Conservation (phyloP, 1,140 invertebrate genomes). For the Laupala kohalensis region DNA sequence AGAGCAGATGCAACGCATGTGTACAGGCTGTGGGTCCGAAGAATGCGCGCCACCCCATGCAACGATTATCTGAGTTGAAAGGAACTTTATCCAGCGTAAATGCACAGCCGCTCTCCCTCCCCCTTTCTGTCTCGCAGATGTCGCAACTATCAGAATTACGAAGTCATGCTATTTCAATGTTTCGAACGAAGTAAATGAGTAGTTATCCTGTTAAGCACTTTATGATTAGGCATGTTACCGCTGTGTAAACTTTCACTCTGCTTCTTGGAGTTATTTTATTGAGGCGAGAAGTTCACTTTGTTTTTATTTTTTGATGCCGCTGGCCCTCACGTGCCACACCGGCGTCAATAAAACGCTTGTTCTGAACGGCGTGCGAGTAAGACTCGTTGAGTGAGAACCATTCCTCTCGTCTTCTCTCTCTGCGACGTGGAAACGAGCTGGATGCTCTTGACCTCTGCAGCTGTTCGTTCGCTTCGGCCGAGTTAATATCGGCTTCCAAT, state of each 20-base stretch:
- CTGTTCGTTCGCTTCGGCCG: no score
- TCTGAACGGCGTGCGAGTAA: neutral
- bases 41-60: neutral
- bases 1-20: no score
- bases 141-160: neutral
- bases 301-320: neutral
- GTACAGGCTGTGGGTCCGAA: neutral
- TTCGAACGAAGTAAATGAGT: neutral
- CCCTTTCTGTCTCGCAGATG: neutral
- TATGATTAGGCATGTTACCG: neutral
- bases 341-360: neutral
- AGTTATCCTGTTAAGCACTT: no score
- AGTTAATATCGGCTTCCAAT: no score
- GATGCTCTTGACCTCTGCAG: no score
- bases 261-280: neutral
- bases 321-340: neutral
- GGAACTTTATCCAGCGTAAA: neutral
- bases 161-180: neutral
- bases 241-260: neutral
- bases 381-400: no score
- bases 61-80: neutral
- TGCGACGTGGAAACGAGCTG: no score
- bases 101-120: neutral
- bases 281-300: neutral
- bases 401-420: no score